phyloP scores from a whole-genome alignment of 2,797 vertebrate species.

The Cheirogaleus major region DNA sequence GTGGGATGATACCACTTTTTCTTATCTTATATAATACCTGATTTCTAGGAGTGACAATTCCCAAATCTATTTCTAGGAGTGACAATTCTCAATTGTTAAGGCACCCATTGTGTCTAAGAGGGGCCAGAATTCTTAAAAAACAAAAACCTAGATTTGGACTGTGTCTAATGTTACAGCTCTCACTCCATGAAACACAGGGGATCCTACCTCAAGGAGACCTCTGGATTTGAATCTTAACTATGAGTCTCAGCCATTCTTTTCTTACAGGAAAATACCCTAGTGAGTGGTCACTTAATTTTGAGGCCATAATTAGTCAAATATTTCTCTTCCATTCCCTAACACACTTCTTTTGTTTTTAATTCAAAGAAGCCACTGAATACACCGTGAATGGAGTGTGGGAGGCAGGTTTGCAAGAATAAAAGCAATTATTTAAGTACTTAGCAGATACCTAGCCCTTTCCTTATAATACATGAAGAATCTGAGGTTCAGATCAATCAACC shows the following conservation, averaged over 20 bases:
- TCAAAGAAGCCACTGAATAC: not conserved
- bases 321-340: not conserved
- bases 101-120: not conserved
- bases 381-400: not conserved
- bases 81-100: not conserved
- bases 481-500: not conserved
- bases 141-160: not conserved
- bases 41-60: not conserved
- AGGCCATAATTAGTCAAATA: not conserved
- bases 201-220: not conserved
- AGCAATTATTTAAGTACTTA: not conserved
- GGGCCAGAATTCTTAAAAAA: not conserved
- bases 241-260: not conserved
- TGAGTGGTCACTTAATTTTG: not conserved
- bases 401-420: slow-evolving; percentile 10
- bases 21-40: not conserved
- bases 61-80: not conserved
- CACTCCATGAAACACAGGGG: not conserved
- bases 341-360: not conserved
- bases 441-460: not conserved
- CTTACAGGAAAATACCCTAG: not conserved
- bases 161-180: not conserved
- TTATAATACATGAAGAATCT: not conserved
- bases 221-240: not conserved
- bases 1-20: not conserved